Base-by-base conservation (phyloP, 1,140 invertebrate species). In the Hesperophylax magnus region DNA sequence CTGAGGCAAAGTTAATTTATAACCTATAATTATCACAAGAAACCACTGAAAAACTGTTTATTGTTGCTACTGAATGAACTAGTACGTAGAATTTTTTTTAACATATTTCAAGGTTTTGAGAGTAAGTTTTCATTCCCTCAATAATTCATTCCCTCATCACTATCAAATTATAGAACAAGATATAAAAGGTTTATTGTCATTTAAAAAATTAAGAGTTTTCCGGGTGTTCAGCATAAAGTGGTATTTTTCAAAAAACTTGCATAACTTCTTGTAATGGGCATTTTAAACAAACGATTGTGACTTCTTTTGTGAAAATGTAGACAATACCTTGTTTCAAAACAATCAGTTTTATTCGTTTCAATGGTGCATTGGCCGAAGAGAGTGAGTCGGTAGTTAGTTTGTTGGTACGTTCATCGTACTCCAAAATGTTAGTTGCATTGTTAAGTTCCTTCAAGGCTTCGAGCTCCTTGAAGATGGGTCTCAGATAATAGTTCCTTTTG, bases 291-390 rank as follows among this genome's bases (percentile, higher is more conserved):
- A 74, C 71, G 71, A 7, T 74, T 27, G 2, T 5, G 27, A 52
- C 31, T 20, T 24, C 47, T 27, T 74, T 74, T 27, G 71, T 74
- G 18, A 56, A 18, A 52, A 72, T 52, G 18, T n/a, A 72, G 14
- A 74, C 71, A 74, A 74, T 74, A 56, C 71, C 11, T n/a, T 22
- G 18, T 74, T 74, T 74, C 71, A 54, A 54, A 53, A 74, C 71
- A 74, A 74, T 74, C 22, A 27, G 24, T 14, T 47, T 22, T 22
- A 74, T 74, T 74, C 39, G 14, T 53, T 74, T 74, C 71, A 56
- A 56, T 56, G 53, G 53, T 74, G 71, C 53, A 74, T 54, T 20
- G 17, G 24, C 15, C 9, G 24, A 54, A 74, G 71, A 53, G 9
- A 53, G 71, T 56, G 14, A 18, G 63, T 34, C 24, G 34, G 67